phyloP scores from a whole-genome alignment of 2,797 vertebrate species.

The Acestrorhynchus altus region DNA sequence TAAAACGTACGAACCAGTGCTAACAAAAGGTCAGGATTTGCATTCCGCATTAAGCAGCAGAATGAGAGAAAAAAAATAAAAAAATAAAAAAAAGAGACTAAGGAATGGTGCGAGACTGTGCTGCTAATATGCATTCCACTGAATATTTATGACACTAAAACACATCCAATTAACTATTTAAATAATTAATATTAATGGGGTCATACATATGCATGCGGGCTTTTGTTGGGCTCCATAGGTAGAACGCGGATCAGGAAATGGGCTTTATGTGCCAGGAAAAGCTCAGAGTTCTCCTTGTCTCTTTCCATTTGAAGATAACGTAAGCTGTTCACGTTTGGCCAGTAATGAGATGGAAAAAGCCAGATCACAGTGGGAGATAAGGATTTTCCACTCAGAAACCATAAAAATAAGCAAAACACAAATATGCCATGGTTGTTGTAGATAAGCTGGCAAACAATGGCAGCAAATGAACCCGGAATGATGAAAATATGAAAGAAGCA shows the following conservation, averaged over 20 bases:
- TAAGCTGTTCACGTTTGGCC: constrained; percentile 19
- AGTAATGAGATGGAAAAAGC: background rate
- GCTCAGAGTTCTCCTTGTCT: constrained; percentile 13
- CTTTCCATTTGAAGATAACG: constrained; percentile 41
- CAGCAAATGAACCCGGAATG: background rate
- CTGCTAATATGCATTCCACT: constrained; percentile 66
- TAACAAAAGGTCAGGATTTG: constrained; percentile 71
- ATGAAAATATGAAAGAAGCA: background rate
- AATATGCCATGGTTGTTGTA: background rate
- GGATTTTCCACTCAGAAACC: constrained; percentile 6
- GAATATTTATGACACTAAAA: constrained; percentile 81
- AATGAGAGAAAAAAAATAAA: constrained; percentile 9
- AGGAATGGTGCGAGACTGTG: constrained; percentile 65
- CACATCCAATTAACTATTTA: constrained; percentile 80
- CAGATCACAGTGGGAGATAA: background rate
- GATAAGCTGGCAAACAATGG: background rate
- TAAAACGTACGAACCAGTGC: constrained; percentile 58
- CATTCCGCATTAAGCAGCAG: constrained; percentile 52
- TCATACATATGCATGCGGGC: constrained; percentile 76
- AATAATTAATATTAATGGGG: constrained; percentile 80
- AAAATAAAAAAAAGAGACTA: constrained; percentile 62
- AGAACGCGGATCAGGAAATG: constrained; percentile 46
- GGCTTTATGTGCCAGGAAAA: constrained; percentile 24
- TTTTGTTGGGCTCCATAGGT: constrained; percentile 74
- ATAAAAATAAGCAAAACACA: background rate